phyloP scores from a whole-genome alignment of 2,888 invertebrate species.

The Galerucella pusilla region DNA sequence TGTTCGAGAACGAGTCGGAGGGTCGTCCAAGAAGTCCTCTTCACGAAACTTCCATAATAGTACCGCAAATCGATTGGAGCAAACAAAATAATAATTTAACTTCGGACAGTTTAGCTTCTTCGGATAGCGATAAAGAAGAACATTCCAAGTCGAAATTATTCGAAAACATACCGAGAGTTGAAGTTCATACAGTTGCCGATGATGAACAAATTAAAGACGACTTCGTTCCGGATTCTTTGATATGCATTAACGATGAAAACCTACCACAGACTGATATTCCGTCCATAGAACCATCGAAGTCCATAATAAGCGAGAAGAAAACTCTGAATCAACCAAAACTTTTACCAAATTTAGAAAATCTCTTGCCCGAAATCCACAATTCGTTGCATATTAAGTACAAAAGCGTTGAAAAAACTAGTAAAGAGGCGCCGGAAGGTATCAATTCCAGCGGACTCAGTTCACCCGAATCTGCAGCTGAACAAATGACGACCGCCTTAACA shows the following conservation, averaged over 20 bases:
- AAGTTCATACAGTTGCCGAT: slow-evolving; percentile 62
- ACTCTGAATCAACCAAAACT: slow-evolving; percentile 63
- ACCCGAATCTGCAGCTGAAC: slow-evolving; percentile 74
- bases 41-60: slow-evolving; percentile 74
- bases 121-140: slow-evolving; percentile 51
- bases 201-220: slow-evolving; percentile 62
- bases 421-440: slow-evolving; percentile 34
- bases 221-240: slow-evolving; percentile 59
- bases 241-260: slow-evolving; percentile 8
- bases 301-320: slow-evolving; percentile 62
- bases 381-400: slow-evolving; percentile 54
- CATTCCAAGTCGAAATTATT: slow-evolving; percentile 46
- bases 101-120: slow-evolving; percentile 71
- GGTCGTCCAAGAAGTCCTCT: slow-evolving; percentile 71
- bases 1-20: slow-evolving; percentile 62
- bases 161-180: slow-evolving; percentile 52
- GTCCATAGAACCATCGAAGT: slow-evolving; percentile 55
- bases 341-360: slow-evolving; percentile 57
- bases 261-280: slow-evolving; percentile 20
- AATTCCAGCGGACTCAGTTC: slow-evolving; percentile 65
- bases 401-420: slow-evolving; percentile 27
- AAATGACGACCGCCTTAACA: slow-evolving; percentile 78
- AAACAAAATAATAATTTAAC: slow-evolving; percentile 64
- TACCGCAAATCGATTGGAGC: slow-evolving; percentile 72
- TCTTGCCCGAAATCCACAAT: slow-evolving; percentile 56